Base-by-base conservation (phyloP, 1,140 invertebrate genomes). In the Adelges cooleyi region DNA sequence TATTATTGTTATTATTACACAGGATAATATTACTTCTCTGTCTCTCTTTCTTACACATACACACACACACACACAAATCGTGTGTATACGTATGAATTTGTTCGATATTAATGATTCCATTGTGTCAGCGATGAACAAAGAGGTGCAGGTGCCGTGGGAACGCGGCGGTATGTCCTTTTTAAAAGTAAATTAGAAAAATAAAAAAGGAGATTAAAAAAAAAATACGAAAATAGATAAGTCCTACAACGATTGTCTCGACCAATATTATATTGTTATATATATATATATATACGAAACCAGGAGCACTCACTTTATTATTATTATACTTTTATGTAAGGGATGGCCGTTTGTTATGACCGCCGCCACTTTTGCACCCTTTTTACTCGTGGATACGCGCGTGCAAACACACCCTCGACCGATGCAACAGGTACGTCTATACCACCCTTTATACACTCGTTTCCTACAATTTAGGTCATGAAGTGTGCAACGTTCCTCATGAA, bases 71-170 rank as follows among this genome's bases (percentile, higher is more conserved):
- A 33, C 11, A 33, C 29, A 5, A 33, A 33, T 33, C 29, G 29
- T n/a, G n/a, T n/a, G n/a, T 13, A 8, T 44, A 18, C 53, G 53
- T 62, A 62, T 62, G 56, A 62, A 62, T 62, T 62, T 62, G 56
- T 62, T 62, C 56, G 56, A 62, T 62, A 62, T 62, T 62, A 62
- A 62, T 62, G 56, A 62, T 62, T 62, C 56, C 42, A 62, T 62
- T 62, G 56, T 62, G 56, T 62, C 56, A 62, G 56, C 42, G 25
- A 62, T 33, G 56, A 62, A 62, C 56, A 62, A 62, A 62, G 56
- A 62, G 56, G 56, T 25, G 38, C 56, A 62, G 56, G 56, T 62
- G 56, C 56, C 56, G 56, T 62, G 56, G 40, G 56, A 62, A 62
- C 42, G 42, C 56, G 56, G 56, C 56, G 56, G 56, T 62, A 62